A percentile compares a stretch with the other conserved stretches of the same genome.
Evolutionary conservation across 2,113 vertebrate genomes (phyloP).

Genomic region (Lutjanus erythropterus): DNA sequence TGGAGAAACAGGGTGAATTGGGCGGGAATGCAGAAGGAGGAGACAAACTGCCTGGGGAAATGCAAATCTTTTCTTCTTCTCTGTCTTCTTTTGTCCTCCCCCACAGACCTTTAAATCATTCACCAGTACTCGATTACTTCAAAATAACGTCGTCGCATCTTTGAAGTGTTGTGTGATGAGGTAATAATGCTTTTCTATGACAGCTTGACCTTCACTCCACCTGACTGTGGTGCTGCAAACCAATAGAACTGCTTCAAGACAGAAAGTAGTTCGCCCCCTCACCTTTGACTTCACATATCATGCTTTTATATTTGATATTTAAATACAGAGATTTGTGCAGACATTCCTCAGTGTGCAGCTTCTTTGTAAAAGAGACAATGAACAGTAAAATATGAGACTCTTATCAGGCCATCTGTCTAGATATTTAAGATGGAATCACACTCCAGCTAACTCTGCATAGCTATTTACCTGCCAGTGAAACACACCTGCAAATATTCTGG

Average conservation of each 20-base stretch:
- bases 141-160: background rate
- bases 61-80: background rate
- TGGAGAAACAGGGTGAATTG: slow-evolving; percentile 50
- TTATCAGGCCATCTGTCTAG: background rate
- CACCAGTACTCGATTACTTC: background rate
- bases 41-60: slow-evolving; percentile 11
- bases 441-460: background rate
- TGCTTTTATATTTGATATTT: background rate
- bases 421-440: background rate
- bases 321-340: background rate
- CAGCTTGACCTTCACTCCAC: background rate
- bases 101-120: background rate
- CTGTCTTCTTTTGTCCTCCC: background rate
- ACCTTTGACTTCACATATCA: background rate
- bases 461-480: too few species aligned
- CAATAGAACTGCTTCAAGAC: background rate
- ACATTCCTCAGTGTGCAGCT: background rate
- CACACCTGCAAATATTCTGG: background rate
- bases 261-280: background rate
- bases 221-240: background rate
- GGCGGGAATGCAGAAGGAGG: slow-evolving; percentile 57
- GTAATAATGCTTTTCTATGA: background rate
- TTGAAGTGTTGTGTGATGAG: background rate
- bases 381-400: background rate
- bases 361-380: background rate